phyloP scores from a whole-genome alignment of 2,113 vertebrate genomes.

The Telmatochromis brichardi region DNA sequence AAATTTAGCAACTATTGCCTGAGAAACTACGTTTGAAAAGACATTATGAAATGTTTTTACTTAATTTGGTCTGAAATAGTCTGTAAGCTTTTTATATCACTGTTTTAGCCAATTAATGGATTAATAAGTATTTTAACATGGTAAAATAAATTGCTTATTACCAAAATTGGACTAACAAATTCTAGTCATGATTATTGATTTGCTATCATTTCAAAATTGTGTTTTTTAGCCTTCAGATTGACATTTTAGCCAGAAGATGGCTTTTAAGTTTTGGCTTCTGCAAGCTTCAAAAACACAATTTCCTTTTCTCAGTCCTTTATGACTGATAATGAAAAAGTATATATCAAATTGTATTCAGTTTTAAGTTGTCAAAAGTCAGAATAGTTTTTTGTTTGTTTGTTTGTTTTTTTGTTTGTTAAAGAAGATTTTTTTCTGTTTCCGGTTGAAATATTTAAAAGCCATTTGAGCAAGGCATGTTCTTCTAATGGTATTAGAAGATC shows the following conservation, averaged over 20 bases:
- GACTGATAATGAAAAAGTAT: not conserved
- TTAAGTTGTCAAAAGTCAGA: not conserved
- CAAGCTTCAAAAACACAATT: not conserved
- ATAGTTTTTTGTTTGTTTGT: not conserved
- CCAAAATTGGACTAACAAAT: not conserved
- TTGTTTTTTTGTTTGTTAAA: not conserved
- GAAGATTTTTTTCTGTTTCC: not conserved
- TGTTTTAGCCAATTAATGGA: not conserved
- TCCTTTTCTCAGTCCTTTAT: not conserved
- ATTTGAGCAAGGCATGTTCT: not conserved
- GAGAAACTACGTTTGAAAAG: not conserved
- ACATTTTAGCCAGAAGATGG: not conserved
- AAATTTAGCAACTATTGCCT: not conserved
- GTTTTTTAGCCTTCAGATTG: not conserved
- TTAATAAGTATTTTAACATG: not conserved
- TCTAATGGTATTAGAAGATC: not conserved
- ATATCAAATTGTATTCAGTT: not conserved
- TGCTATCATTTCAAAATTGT: not conserved
- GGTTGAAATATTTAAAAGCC: not conserved
- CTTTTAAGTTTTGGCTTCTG: not conserved
- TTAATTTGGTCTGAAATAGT: not conserved
- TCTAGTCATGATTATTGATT: not conserved
- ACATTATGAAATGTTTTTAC: fast-evolving
- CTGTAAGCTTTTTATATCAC: not conserved
- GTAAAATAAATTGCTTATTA: not conserved